Conservation (phyloP, 2,888 invertebrate genomes). For the Drosophila robusta region DNA sequence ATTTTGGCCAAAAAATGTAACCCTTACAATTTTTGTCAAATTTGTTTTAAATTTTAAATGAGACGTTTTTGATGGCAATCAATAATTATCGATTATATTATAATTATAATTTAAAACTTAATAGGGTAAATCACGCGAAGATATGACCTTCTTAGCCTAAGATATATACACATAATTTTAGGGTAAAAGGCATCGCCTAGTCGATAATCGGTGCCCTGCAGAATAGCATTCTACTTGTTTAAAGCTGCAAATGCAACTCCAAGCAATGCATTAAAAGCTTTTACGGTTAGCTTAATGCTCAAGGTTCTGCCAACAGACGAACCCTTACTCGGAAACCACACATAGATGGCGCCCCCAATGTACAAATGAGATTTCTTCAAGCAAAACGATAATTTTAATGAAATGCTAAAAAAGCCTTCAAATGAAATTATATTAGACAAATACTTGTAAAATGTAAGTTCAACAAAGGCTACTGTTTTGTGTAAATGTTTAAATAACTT, state of each 20-base stretch:
- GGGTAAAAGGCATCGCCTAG: no score
- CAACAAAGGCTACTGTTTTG: neutral
- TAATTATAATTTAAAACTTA: no score
- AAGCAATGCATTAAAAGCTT: neutral
- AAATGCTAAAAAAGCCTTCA: neutral
- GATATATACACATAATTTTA: neutral
- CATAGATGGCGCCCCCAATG: constrained; percentile 50
- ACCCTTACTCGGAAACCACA: neutral
- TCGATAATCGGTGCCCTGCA: no score
- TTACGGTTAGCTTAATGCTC: neutral
- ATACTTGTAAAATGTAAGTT: neutral
- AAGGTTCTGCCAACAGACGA: neutral
- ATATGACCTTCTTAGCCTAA: neutral
- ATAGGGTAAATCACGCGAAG: no score
- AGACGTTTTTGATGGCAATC: no score
- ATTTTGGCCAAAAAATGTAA: no score
- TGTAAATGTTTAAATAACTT: neutral
- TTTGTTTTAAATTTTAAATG: no score
- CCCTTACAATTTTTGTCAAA: no score
- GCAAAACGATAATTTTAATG: neutral
- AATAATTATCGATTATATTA: no score
- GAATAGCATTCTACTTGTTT: neutral
- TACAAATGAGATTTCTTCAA: neutral
- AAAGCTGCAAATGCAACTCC: neutral
- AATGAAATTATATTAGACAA: neutral